phyloP scores from a whole-genome alignment of 92 coral and sea anemone genomes.

The Montipora capitata region DNA sequence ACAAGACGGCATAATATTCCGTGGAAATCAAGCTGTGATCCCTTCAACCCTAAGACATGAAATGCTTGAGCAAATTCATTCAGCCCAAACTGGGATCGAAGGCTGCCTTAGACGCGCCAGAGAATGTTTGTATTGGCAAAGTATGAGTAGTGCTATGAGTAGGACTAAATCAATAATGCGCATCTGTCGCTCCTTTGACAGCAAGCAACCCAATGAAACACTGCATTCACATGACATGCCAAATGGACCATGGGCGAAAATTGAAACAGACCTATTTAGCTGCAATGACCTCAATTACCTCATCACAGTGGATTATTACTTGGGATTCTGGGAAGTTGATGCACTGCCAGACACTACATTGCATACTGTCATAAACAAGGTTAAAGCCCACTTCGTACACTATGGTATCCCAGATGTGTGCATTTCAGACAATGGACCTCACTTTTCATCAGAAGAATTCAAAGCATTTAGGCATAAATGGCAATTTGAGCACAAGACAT shows the following conservation, averaged over 20 bases:
- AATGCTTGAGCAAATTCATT: not conserved
- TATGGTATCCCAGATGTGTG: conserved; percentile 2
- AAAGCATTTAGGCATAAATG: not conserved
- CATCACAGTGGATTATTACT: not conserved
- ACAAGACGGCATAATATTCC: not conserved
- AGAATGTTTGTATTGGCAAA: conserved; percentile 15
- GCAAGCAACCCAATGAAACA: too few species aligned
- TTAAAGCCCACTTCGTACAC: not conserved
- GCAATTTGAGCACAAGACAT: not conserved
- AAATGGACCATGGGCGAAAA: too few species aligned
- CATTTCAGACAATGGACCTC: conserved; percentile 2
- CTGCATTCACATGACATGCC: too few species aligned
- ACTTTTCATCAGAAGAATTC: not conserved
- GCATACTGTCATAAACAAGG: not conserved
- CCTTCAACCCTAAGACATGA: not conserved
- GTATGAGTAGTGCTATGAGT: conserved; percentile 23
- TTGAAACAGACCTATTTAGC: conserved; percentile 4
- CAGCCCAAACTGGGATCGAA: not conserved
- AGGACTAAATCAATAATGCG: conserved; percentile 17
- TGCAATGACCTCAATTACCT: conserved; percentile 1
- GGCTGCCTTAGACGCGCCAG: conserved; percentile 39
- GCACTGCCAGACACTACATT: not conserved
- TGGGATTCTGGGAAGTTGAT: conserved; percentile 3
- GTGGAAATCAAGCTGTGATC: not conserved
- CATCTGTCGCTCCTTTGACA: conserved; percentile 3